Evolutionary conservation across 2,113 vertebrate genomes (phyloP).

Genomic region (Hemichromis elongatus): DNA sequence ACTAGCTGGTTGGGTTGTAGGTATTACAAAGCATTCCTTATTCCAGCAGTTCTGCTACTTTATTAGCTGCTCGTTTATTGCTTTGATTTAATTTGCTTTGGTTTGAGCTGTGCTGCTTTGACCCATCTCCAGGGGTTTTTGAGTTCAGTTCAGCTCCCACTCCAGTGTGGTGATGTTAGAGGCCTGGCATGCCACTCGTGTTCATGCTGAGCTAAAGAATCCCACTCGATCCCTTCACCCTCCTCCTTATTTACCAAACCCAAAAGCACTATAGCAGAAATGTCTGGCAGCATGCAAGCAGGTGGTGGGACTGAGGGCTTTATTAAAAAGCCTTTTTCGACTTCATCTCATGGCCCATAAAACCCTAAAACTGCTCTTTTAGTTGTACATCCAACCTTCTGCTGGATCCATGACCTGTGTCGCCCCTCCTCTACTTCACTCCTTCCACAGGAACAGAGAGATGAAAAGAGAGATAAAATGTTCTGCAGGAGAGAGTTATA

Average conservation of each 20-base stretch:
- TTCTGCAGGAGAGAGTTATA: conserved; percentile 32
- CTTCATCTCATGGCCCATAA: conserved; percentile 20
- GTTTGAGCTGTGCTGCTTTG: neutral
- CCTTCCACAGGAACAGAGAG: neutral
- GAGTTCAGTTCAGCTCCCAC: conserved; percentile 21
- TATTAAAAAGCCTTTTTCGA: conserved; percentile 29
- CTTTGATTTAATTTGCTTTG: conserved; percentile 13
- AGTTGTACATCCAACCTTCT: neutral
- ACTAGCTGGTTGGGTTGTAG: neutral
- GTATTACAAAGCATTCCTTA: neutral
- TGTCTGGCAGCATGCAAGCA: conserved; percentile 30
- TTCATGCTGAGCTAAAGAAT: conserved; percentile 14
- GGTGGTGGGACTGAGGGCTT: conserved; percentile 23
- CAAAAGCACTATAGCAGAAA: conserved; percentile 18
- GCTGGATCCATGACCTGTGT: conserved; percentile 28
- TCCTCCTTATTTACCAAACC: neutral
- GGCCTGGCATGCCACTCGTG: conserved; percentile 23
- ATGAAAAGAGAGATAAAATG: conserved; percentile 46
- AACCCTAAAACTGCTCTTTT: conserved; percentile 6
- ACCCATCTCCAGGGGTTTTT: conserved; percentile 18
- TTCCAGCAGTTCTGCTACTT: neutral
- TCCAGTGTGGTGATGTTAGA: conserved; percentile 34
- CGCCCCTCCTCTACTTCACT: neutral
- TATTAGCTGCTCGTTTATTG: conserved; percentile 27
- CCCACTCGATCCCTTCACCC: neutral